Conservation (phyloP, 2,113 vertebrate species). For the Elephantulus edwardii region DNA sequence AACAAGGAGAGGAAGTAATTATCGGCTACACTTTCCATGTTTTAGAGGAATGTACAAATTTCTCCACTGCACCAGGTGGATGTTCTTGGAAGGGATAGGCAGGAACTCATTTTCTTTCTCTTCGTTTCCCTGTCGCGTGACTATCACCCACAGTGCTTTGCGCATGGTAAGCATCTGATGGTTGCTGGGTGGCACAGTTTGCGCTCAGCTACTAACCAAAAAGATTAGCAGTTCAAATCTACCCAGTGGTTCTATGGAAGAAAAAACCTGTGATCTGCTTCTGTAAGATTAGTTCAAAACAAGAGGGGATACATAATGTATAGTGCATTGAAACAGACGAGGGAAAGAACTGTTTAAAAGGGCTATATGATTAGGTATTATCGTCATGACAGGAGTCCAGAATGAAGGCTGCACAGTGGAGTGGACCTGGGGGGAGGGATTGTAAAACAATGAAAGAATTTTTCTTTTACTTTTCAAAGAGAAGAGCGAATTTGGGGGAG, state of each 20-base stretch:
- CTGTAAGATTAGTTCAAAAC: neutral
- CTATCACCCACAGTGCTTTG: neutral
- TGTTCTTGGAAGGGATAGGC: neutral
- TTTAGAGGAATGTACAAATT: neutral
- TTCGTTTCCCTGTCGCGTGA: neutral
- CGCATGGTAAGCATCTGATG: neutral
- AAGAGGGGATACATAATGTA: too few species aligned
- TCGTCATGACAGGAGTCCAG: too few species aligned
- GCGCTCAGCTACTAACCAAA: neutral
- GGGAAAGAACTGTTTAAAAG: too few species aligned
- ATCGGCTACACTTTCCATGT: neutral
- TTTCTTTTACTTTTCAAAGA: too few species aligned
- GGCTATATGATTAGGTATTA: too few species aligned
- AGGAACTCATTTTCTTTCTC: neutral
- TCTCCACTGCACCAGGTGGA: neutral
- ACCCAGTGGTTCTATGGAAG: neutral
- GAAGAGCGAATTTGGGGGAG: too few species aligned
- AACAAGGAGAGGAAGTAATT: too few species aligned
- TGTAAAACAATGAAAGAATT: too few species aligned
- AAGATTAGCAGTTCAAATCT: neutral
- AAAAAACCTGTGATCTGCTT: neutral
- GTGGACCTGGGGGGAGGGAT: too few species aligned
- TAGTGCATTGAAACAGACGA: too few species aligned
- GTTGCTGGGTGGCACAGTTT: neutral
- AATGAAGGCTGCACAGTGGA: too few species aligned